Conservation (phyloP, 2,113 vertebrate species). For the Miniopterus natalensis region DNA sequence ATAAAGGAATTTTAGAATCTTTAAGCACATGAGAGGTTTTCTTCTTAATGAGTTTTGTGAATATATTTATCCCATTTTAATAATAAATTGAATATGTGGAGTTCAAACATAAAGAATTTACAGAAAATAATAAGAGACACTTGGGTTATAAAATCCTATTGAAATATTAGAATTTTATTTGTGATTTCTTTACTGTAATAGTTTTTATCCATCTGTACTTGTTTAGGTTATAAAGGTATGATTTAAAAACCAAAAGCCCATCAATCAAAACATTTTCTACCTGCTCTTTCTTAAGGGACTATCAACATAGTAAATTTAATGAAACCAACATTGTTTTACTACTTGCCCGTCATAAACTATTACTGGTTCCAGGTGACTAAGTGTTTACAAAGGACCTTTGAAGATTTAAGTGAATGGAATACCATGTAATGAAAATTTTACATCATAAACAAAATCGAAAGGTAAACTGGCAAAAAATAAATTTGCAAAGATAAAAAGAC, state of each 20-base stretch:
- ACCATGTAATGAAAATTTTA: slow-evolving; percentile 62
- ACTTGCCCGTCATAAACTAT: slow-evolving; percentile 73
- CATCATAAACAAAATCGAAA: slow-evolving; percentile 64
- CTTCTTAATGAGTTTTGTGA: background rate
- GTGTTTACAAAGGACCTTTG: slow-evolving; percentile 73
- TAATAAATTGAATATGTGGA: background rate
- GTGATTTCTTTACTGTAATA: slow-evolving; percentile 47
- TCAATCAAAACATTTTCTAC: slow-evolving; percentile 74
- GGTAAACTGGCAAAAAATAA: slow-evolving; percentile 45
- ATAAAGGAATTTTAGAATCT: background rate
- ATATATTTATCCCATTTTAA: slow-evolving; percentile 27
- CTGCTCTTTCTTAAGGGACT: slow-evolving; percentile 72
- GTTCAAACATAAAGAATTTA: slow-evolving; percentile 50
- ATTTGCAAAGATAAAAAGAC: slow-evolving; percentile 44
- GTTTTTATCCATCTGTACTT: slow-evolving; percentile 67
- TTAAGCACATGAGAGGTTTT: background rate
- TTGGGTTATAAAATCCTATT: slow-evolving; percentile 10
- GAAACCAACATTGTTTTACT: slow-evolving; percentile 73
- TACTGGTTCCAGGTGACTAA: slow-evolving; percentile 77
- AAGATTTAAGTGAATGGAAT: slow-evolving; percentile 75
- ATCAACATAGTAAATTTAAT: slow-evolving; percentile 76
- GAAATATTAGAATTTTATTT: slow-evolving; percentile 51
- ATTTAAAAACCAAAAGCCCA: slow-evolving; percentile 74
- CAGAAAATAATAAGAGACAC: background rate
- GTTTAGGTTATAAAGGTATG: slow-evolving; percentile 66